A percentile compares a stretch with the other conserved stretches of the same genome.
phyloP scores from a whole-genome alignment of 2,797 vertebrate species.

The Lagodon rhomboides region DNA sequence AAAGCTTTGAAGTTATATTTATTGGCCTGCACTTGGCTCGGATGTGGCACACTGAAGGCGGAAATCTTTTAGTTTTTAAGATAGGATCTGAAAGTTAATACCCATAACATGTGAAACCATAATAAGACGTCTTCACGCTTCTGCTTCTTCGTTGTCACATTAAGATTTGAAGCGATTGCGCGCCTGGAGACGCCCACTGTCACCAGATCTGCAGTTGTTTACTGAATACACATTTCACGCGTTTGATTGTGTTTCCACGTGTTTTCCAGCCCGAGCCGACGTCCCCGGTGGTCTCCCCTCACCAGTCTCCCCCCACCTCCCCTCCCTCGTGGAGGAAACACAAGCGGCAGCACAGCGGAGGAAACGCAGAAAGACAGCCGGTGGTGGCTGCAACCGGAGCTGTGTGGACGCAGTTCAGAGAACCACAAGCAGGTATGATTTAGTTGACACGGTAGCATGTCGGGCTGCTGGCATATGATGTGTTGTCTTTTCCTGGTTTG shows the following conservation, averaged over 20 bases:
- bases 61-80: not conserved
- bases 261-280: slow-evolving; percentile 88
- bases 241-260: not conserved
- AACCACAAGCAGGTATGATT: slow-evolving; percentile 90
- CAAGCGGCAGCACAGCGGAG: slow-evolving; percentile 94
- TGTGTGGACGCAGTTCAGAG: slow-evolving; percentile 95
- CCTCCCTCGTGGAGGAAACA: slow-evolving; percentile 97
- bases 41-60: not conserved
- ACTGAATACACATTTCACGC: not conserved
- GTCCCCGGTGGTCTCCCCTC: slow-evolving; percentile 96
- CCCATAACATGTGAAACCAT: not conserved
- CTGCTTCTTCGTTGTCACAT: not conserved
- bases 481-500: too few species aligned
- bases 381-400: slow-evolving; percentile 87
- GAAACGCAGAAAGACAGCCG: slow-evolving; percentile 90
- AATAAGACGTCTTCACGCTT: not conserved
- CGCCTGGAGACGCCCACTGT: not conserved
- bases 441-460: not conserved
- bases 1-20: slow-evolving; percentile 6
- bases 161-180: not conserved
- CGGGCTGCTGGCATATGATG: too few species aligned
- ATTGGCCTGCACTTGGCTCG: not conserved
- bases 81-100: slow-evolving; percentile 27
- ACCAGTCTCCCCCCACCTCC: slow-evolving; percentile 96
- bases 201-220: not conserved